phyloP scores from a whole-genome alignment of 2,888 invertebrate genomes.

The Nowickia ferox region DNA sequence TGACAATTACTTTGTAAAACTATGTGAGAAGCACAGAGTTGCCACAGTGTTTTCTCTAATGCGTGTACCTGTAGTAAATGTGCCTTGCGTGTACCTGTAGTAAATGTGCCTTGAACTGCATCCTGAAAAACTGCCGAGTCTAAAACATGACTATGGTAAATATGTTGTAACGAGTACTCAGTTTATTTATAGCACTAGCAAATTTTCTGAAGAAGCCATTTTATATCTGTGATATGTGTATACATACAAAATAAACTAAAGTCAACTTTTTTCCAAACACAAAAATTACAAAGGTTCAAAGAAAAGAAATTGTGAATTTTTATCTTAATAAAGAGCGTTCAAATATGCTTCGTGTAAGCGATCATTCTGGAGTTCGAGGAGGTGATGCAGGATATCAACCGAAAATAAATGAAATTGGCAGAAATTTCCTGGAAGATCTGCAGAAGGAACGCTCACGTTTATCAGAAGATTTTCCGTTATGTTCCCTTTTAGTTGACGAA shows the following conservation, averaged over 20 bases:
- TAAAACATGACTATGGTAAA: neutral
- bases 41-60: too few species aligned
- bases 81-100: too few species aligned
- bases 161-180: neutral
- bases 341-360: slow-evolving; percentile 37
- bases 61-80: too few species aligned
- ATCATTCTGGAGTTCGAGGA: slow-evolving; percentile 58
- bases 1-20: too few species aligned
- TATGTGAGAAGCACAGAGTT: too few species aligned
- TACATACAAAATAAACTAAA: too few species aligned
- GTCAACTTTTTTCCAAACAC: too few species aligned
- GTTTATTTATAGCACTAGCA: neutral
- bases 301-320: neutral
- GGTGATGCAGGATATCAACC: slow-evolving; percentile 76
- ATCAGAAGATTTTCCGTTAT: slow-evolving; percentile 78
- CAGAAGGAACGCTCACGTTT: slow-evolving; percentile 78
- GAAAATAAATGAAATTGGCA: slow-evolving; percentile 79
- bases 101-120: too few species aligned
- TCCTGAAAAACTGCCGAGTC: too few species aligned
- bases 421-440: slow-evolving; percentile 80
- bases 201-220: slow-evolving; percentile 25
- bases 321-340: neutral
- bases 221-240: neutral
- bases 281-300: neutral
- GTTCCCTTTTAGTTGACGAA: slow-evolving; percentile 79